Percentiles rank a stretch among this genome's conserved stretches.
phyloP scores from a whole-genome alignment of 2,113 vertebrate genomes.

The Sapajus apella region DNA sequence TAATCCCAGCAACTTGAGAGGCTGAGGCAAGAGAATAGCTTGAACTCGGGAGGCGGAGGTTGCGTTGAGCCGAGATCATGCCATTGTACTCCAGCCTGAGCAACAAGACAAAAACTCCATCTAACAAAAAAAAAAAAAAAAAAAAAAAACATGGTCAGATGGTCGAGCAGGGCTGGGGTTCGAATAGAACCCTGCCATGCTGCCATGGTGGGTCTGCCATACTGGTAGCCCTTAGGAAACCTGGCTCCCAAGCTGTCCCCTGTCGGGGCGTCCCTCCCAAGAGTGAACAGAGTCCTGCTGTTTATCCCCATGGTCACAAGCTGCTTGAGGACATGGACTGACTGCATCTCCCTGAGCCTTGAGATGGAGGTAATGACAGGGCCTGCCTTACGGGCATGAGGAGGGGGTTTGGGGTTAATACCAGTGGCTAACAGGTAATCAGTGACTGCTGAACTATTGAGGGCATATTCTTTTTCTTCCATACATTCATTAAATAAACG shows the following conservation, averaged over 20 bases:
- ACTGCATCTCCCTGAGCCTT: background rate
- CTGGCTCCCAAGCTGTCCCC: background rate
- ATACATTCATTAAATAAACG: background rate
- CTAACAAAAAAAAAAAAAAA: no score
- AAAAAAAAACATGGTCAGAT: no score
- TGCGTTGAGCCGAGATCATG: no score
- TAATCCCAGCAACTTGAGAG: no score
- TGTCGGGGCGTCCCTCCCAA: background rate
- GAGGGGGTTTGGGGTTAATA: fast-evolving
- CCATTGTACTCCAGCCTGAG: no score
- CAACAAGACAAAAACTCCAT: no score
- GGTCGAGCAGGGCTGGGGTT: background rate
- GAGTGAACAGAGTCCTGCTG: background rate
- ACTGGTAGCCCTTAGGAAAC: background rate
- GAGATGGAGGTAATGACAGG: background rate
- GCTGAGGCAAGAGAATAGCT: no score
- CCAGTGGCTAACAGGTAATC: background rate
- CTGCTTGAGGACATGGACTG: background rate
- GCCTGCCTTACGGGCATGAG: background rate
- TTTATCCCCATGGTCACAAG: background rate
- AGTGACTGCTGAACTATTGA: background rate
- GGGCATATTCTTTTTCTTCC: background rate
- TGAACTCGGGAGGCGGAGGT: no score
- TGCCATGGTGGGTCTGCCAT: background rate
- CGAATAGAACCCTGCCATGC: background rate